Conservation (phyloP, 2,888 invertebrate genomes). For the Nymphalis urticae region DNA sequence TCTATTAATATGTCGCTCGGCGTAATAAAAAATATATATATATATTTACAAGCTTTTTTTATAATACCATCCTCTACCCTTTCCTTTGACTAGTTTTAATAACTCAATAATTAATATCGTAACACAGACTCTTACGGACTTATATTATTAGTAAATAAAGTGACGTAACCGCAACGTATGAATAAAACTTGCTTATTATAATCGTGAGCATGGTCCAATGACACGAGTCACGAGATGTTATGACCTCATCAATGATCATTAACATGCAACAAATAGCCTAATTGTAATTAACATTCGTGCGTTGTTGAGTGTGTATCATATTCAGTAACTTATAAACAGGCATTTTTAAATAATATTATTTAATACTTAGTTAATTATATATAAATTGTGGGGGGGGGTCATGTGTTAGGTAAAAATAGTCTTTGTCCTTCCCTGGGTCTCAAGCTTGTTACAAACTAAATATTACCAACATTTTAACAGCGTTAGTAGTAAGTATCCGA, state of each 20-base stretch:
- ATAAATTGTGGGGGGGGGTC: no score
- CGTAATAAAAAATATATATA: no score
- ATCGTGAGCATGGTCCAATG: slow-evolving; percentile 5
- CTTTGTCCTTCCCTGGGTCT: no score
- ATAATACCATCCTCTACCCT: no score
- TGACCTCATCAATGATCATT: slow-evolving; percentile 39
- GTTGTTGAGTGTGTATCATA: neutral
- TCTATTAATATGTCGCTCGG: no score
- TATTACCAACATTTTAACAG: no score
- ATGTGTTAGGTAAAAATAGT: no score
- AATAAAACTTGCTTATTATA: slow-evolving; percentile 1
- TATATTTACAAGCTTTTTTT: no score
- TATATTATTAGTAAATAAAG: neutral
- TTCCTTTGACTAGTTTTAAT: no score
- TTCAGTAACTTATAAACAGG: neutral
- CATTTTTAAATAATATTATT: neutral
- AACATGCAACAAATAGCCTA: slow-evolving; percentile 32
- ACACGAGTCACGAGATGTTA: slow-evolving; percentile 24
- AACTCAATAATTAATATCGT: no score
- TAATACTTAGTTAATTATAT: neutral
- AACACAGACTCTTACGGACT: neutral
- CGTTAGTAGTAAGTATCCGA: no score
- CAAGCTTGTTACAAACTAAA: no score
- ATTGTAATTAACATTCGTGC: slow-evolving; percentile 30
- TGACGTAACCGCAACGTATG: neutral